Percentiles rank a stretch among this genome's conserved stretches.
Conservation (phyloP, 2,797 vertebrate genomes). For the Sebastes kiyomatsui region DNA sequence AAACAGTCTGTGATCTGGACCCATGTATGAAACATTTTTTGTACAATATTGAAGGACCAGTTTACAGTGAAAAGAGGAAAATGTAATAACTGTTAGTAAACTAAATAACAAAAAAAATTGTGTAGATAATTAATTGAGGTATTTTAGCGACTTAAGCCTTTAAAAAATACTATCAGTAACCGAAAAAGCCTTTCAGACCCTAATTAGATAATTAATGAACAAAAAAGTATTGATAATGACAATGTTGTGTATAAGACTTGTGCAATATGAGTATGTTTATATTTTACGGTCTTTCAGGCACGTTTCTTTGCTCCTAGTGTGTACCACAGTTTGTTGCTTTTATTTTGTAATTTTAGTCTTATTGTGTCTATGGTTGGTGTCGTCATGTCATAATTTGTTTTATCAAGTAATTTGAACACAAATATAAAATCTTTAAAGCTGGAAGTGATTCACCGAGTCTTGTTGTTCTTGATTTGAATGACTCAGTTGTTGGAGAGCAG, state of each 20-base stretch:
- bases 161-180: too few species aligned
- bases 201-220: neutral
- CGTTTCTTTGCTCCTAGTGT: neutral
- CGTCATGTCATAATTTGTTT: neutral
- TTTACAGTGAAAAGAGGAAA: too few species aligned
- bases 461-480: neutral
- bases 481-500: neutral
- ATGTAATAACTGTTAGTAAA: too few species aligned
- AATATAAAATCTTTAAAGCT: neutral
- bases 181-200: neutral
- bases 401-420: neutral
- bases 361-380: neutral
- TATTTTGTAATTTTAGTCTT: neutral
- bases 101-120: too few species aligned
- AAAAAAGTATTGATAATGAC: neutral
- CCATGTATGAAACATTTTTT: too few species aligned
- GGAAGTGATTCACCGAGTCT: accelerated
- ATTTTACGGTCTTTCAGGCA: too few species aligned
- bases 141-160: too few species aligned
- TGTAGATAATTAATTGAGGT: too few species aligned
- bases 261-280: too few species aligned
- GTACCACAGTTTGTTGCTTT: neutral
- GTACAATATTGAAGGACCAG: too few species aligned
- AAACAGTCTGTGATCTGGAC: too few species aligned
- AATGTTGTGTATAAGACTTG: neutral